These are phyloP conservation scores for Parambassis ranga DNA, from an alignment of 2,797 vertebrate species.

Conservation along the genomic window DNA sequence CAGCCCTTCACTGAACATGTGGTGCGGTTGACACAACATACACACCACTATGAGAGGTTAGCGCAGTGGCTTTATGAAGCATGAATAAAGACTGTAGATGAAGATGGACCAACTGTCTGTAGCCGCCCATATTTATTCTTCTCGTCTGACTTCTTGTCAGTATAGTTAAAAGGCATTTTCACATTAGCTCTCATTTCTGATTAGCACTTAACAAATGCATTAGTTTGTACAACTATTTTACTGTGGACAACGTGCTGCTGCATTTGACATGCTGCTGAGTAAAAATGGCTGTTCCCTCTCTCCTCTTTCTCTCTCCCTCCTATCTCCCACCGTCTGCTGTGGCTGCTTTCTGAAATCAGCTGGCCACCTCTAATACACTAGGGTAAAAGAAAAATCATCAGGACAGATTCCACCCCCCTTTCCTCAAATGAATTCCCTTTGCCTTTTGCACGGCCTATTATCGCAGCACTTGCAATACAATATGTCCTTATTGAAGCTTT, in stretches of 20 bases:
- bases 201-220: too few species aligned
- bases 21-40: too few species aligned
- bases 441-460: constrained; percentile 66
- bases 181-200: too few species aligned
- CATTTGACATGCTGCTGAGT: neutral
- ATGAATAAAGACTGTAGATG: too few species aligned
- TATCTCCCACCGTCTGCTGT: constrained; percentile 17
- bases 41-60: too few species aligned
- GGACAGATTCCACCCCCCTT: constrained; percentile 23
- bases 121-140: too few species aligned
- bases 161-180: too few species aligned
- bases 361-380: constrained; percentile 18
- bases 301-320: constrained; percentile 5
- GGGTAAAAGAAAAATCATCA: constrained; percentile 33
- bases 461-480: constrained; percentile 63
- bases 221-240: neutral
- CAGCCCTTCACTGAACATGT: too few species aligned
- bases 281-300: neutral
- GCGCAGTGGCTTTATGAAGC: too few species aligned
- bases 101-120: too few species aligned
- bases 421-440: constrained; percentile 51
- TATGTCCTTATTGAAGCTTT: constrained; percentile 75
- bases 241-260: neutral
- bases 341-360: constrained; percentile 38
- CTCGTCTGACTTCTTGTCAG: too few species aligned